Base-by-base conservation (phyloP, 2,888 invertebrate genomes). In the Sesia bembeciformis region DNA sequence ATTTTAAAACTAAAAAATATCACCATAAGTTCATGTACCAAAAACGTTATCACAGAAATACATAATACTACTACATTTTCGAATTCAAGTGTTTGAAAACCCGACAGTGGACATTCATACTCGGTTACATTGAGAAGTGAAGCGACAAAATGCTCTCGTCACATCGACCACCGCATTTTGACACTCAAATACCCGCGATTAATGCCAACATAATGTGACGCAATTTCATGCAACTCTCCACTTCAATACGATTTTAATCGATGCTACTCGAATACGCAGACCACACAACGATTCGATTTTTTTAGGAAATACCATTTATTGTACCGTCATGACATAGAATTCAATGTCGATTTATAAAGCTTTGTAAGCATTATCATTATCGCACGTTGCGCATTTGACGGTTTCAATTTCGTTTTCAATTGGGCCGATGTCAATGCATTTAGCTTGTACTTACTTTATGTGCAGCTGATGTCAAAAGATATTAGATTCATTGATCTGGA, bases 151-250 rank as follows among this genome's bases (percentile, higher is more conserved):
- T 68, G 60, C 70, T 55, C 67, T 77, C 69, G 72, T 69, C 75
- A 79, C 81, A 77, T 74, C 72, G 75, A 5, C 63, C 54, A 64
- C 69, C 66, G 58, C 70, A 74, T 69, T 68, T n/a, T 65, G 61
- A 63, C 66, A 65, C 64, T 40, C 57, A 78, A 56, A 41, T 52
- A 49, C 51, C 40, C 53, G 49, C 5, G 38, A 7, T 5, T 46
- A 52, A 50, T 53, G 51, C 42, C 4, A 51, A 52, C n/a, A 46
- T 46, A 55, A 79, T 67, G 78, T 85, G 85, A 86, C 83, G 80
- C 76, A 84, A 89, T 88, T 88, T 86, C 77, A 88, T 76, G 88
- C 76, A 57, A 62, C 79, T 74, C 82, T 82, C 23, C 78, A 79
- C 61, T 77, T 66, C 70, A 67, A 73, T 77, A 75, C 38, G 7